A percentile compares a stretch with the other conserved stretches of the same genome.
Conservation (phyloP, 2,113 vertebrate genomes). For the Dolichotis patagonum region DNA sequence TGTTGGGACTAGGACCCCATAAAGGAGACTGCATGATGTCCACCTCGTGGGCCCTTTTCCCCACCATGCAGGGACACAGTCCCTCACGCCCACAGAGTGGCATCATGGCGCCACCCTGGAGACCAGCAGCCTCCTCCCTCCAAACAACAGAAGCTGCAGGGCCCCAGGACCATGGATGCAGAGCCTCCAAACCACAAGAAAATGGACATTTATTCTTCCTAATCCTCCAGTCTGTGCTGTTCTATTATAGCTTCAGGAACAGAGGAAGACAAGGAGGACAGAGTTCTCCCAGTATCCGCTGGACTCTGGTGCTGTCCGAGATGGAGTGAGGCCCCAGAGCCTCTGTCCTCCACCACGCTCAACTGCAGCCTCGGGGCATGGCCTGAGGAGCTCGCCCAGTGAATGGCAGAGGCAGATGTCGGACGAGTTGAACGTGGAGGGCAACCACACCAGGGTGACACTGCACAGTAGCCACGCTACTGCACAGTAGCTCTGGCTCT, state of each 20-base stretch:
- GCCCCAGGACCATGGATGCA: too few species aligned
- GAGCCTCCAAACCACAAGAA: background rate
- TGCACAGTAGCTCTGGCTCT: background rate
- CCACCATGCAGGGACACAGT: background rate
- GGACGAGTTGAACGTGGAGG: background rate
- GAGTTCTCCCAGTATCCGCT: background rate
- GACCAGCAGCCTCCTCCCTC: background rate
- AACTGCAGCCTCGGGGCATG: too few species aligned
- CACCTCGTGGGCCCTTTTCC: too few species aligned
- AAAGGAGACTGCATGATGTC: background rate
- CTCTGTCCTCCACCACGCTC: background rate
- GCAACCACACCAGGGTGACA: background rate
- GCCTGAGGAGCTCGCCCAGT: background rate
- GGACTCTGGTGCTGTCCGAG: background rate
- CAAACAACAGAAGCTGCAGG: background rate
- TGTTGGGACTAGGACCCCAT: background rate
- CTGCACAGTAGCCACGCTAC: background rate
- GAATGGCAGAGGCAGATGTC: background rate
- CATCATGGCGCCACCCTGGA: background rate
- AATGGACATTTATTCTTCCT: background rate
- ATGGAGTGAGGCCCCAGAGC: background rate
- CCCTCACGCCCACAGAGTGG: background rate
- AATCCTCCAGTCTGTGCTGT: background rate
- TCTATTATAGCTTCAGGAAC: background rate
- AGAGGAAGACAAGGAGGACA: background rate